Conservation (phyloP, 2,888 invertebrate species). For the Tachystola acroxantha region DNA sequence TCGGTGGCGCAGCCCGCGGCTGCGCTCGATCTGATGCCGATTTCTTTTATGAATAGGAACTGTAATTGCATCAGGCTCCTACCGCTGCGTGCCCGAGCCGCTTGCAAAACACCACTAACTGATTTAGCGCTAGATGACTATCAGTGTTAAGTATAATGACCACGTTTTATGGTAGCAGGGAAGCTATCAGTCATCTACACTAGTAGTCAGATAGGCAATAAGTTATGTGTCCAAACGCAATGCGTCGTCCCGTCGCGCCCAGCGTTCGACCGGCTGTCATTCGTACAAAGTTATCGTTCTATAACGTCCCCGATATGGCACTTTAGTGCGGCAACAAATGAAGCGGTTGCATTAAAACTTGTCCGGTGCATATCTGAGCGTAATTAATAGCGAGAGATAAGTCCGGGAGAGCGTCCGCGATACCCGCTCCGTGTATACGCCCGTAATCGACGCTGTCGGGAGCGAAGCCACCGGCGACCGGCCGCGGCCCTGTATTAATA, state of each 20-base stretch:
- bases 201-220: conserved; percentile 21
- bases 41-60: conserved; percentile 69
- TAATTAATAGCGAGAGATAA: conserved; percentile 76
- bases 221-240: conserved; percentile 27
- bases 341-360: conserved; percentile 77
- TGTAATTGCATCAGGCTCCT: conserved; percentile 55
- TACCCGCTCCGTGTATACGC: conserved; percentile 33
- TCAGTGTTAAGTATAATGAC: conserved; percentile 45
- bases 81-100: conserved; percentile 31
- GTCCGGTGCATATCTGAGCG: conserved; percentile 68
- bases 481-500: conserved; percentile 64
- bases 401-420: conserved; percentile 54
- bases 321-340: conserved; percentile 67
- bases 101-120: conserved; percentile 50
- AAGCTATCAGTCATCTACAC: conserved; percentile 46
- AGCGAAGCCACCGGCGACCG: conserved; percentile 56
- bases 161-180: conserved; percentile 32
- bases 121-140: conserved; percentile 56
- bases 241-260: conserved; percentile 16
- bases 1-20: conserved; percentile 53
- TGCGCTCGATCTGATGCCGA: conserved; percentile 58
- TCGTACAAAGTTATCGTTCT: conserved; percentile 62
- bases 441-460: conserved; percentile 61
- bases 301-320: conserved; percentile 67
- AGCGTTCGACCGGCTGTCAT: conserved; percentile 38